Base-by-base conservation (phyloP, 92 coral and sea anemone species). In the Pocillopora grandis region DNA sequence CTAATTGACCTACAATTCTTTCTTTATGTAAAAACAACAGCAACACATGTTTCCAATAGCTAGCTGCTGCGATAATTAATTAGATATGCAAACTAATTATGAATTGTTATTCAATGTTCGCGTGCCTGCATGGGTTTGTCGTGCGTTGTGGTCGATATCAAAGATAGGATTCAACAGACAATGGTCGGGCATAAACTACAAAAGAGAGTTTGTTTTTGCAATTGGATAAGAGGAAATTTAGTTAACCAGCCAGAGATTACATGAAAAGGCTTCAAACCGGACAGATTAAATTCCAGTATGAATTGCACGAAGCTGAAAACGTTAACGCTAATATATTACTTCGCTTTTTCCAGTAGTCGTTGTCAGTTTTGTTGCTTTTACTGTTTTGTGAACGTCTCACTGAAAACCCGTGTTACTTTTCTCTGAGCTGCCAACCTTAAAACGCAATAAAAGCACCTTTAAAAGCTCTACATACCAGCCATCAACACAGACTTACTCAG, bases 41-140 rank as follows among this genome's bases (percentile, higher is more conserved):
- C 1, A 52, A 49, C 57, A 23, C 72, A 66, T 57, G 63, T 68
- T 36, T 57, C 33, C 42, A 21, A 67, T 66, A 33, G 66, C 5
- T 66, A 33, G 66, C 5, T 16, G 52, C 55, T 37, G 16, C 16
- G 55, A 13, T 66, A 67, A 80, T 67, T 80, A 80, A 80, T 57
- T 67, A 66, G 17, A 80, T 31, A 67, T 68, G 65, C 56, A 80
- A 66, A 66, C 37, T 63, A 80, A 68, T 58, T 78, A 65, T 5
- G 27, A 52, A 52, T 69, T 80, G 76, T 80, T 66, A 80, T 67
- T 55, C 15, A 64, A 80, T 9, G 75, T 65, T 66, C 75, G 84
- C 84, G 84, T 80, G 84, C 76, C 76, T 66, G 8, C 16, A 56
- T 68, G 15, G 10, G 31, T 69, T 66, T 68, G 56, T 31, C 66